Base-by-base conservation (phyloP, 2,888 invertebrate species). In the Prosopocoilus inquinatus region DNA sequence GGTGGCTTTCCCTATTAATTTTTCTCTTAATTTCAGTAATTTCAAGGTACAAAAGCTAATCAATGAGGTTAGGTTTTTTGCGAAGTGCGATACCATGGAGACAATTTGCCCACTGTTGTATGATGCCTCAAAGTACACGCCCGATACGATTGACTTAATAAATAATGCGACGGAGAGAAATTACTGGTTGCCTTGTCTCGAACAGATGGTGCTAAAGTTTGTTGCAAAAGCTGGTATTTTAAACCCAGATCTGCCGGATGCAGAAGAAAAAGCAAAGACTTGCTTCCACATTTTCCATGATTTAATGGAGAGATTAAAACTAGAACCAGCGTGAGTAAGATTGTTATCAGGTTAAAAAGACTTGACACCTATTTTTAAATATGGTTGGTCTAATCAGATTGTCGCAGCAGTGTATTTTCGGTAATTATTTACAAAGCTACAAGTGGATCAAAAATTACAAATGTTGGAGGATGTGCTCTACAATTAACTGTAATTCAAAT, bases 151-250 rank as follows among this genome's bases (percentile, higher is more conserved):
- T 62, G 94, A 97, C 79, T 82, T 98, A 55, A 85, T 90, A 58
- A 84, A 85, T 67, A 94, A 97, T 75, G 81, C 83, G 62, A 90
- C 91, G 72, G 96, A 96, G 9, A 85, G 91, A 73, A 85, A 82
- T 64, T 97, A 96, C 77, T 98, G 97, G 97, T 82, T 97, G 45
- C 84, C 88, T 60, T 94, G 95, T 75, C 91, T 97, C 73, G 90
- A 92, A 73, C 88, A 87, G 63, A 87, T 94, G 66, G 88, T 91
- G 11, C 87, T 88, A 64, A 93, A 92, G 79, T 93, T 92, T 79
- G 88, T 91, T 16, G 83, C 83, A 62, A 89, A 90, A 75, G 96
- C 96, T 1, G 84, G 89, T 47, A 80, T 83, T 46, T 91, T 93
- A 71, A 88, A 90, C 73, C 86, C 87, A 9, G 84, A 87, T 60